Percentiles rank a stretch among this genome's conserved stretches.
Conservation (phyloP, 2,113 vertebrate genomes). For the Micronycteris hirsuta region DNA sequence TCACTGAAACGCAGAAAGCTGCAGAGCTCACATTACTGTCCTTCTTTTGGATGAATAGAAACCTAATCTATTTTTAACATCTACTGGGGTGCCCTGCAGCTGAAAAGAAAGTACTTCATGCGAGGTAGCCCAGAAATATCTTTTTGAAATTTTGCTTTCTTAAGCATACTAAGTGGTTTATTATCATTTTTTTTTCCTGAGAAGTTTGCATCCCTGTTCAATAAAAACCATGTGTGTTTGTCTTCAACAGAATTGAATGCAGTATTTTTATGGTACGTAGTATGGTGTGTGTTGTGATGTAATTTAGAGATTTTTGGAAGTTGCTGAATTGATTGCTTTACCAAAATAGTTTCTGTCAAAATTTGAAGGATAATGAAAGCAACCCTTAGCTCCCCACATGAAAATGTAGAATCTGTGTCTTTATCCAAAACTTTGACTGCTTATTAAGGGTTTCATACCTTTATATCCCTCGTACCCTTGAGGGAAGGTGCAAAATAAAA, state of each 20-base stretch:
- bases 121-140: conserved; percentile 58
- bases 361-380: background rate
- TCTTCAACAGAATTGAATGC: background rate
- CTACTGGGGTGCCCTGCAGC: conserved; percentile 67
- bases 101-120: conserved; percentile 49
- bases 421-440: background rate
- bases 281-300: background rate
- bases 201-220: background rate
- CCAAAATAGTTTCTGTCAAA: conserved; percentile 14
- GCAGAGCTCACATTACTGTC: conserved; percentile 47
- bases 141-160: conserved; percentile 51
- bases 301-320: background rate
- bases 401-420: background rate
- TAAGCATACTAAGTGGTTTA: background rate
- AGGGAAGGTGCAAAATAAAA: background rate
- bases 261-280: background rate
- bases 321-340: background rate
- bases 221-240: background rate
- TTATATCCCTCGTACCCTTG: no score
- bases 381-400: background rate
- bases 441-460: background rate
- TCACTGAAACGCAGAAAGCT: conserved; percentile 56
- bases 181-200: conserved; percentile 24
- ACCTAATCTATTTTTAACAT: conserved; percentile 75
- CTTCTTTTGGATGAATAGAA: conserved; percentile 69